Evolutionary conservation across 2,888 invertebrate genomes (phyloP), one percentile per base, ranked within the genome.

Genomic region (Zele albiditarsus): DNA sequence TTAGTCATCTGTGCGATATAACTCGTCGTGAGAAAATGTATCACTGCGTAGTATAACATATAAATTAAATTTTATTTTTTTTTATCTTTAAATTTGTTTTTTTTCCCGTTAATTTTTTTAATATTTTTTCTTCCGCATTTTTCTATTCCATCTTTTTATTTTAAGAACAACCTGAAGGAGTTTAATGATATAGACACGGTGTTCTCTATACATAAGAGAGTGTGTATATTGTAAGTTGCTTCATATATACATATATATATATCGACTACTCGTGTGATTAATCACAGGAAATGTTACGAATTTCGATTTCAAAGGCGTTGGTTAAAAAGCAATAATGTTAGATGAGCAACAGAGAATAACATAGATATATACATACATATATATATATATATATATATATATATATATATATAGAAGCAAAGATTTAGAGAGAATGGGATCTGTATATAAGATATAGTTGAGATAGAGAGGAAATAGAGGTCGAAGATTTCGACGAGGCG

Each of bases 281-380:
- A 81, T 82, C 79, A 80, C 74, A 80, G 73, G 75, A 77, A 80
- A 78, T 76, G 80, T 70, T 74, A 73, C 74, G 78, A 62, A 74
- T 80, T 53, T 75, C 69, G 75, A 79, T 80, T 80, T 71, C 65
- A 74, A 67, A 38, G 70, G 53, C 60, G 68, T 69, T 53, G 53
- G 8, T 53, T 53, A 53, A 53, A 53, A 53, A 53, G 53, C 53
- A 53, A 53, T 53, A 53, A 53, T 23, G 53, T 53, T 53, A 53
- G 75, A 60, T 27, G 71, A 71, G 60, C 70, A 70, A 66, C 74
- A 73, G 78, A 80, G 76, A 80, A 76, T 73, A 68, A 76, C 77
- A 38, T 38, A 38, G 38, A 38, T 38, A 38, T 38, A 38, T 38
- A 38, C 12, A 38, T 75, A 76, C 73, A 77, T n/a, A n/a, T n/a